These are phyloP conservation scores for Celastrina argiolus DNA, from an alignment of 2,888 invertebrate species.

Conservation along the genomic window DNA sequence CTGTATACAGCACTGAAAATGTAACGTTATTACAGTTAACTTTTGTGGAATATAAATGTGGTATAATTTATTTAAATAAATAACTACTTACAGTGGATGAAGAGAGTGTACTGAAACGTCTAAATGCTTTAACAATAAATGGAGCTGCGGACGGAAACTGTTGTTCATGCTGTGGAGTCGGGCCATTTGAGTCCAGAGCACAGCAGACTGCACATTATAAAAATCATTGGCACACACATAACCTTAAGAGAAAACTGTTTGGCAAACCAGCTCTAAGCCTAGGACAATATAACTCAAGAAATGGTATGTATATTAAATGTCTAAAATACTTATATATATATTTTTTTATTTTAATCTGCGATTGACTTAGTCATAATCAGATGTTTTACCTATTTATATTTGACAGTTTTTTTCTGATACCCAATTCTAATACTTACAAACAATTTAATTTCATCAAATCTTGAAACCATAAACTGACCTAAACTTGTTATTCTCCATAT, in stretches of 20 bases:
- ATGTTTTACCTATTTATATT: too few relatives aligned
- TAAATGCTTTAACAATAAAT: slow-evolving; percentile 60
- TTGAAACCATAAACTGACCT: too few relatives aligned
- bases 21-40: too few relatives aligned
- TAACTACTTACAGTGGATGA: slow-evolving; percentile 58
- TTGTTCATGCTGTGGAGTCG: slow-evolving; percentile 69
- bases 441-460: too few relatives aligned
- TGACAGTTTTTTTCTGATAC: too few relatives aligned
- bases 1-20: too few relatives aligned
- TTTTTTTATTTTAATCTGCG: too few relatives aligned
- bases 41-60: too few relatives aligned
- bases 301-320: slow-evolving; percentile 53
- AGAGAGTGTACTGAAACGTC: slow-evolving; percentile 63
- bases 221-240: slow-evolving; percentile 91
- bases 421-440: too few relatives aligned
- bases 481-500: too few relatives aligned
- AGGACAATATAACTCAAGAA: slow-evolving; percentile 61
- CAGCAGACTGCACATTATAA: slow-evolving; percentile 87
- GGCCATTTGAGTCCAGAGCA: slow-evolving; percentile 76
- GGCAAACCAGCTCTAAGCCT: slow-evolving; percentile 64
- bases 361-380: too few relatives aligned
- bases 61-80: neutral
- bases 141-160: slow-evolving; percentile 58
- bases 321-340: too few relatives aligned
- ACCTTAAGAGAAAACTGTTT: slow-evolving; percentile 84